A percentile compares a stretch with the other conserved stretches of the same genome.
Evolutionary conservation across 1,140 invertebrate genomes (phyloP).

Genomic region (Mesaphorura yosii): DNA sequence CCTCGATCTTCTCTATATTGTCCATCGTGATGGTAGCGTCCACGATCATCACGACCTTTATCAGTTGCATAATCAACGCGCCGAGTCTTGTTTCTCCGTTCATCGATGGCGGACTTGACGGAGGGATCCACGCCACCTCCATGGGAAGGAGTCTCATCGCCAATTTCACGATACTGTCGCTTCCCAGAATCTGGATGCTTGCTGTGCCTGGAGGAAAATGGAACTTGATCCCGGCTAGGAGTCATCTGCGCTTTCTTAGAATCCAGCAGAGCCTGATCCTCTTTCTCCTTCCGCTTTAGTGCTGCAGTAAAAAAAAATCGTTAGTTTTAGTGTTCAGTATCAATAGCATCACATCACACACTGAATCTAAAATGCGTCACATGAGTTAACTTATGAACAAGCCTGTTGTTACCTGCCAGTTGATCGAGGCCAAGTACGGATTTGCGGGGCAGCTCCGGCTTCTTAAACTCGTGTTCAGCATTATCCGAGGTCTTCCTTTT

Average conservation of each 20-base stretch:
- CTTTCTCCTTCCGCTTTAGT: constrained; percentile 52
- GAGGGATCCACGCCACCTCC: constrained; percentile 23
- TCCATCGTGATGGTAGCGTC: constrained; percentile 10
- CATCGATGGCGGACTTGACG: constrained; percentile 31
- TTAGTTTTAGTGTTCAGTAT: too few species aligned
- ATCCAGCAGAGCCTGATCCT: constrained; percentile 41
- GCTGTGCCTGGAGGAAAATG: constrained; percentile 14
- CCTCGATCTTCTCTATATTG: background rate
- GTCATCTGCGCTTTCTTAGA: constrained; percentile 38
- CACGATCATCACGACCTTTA: too few species aligned
- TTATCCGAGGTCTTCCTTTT: constrained; percentile 54
- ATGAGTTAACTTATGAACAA: background rate
- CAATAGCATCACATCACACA: too few species aligned
- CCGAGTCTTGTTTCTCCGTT: constrained; percentile 29
- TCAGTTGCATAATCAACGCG: constrained; percentile 9
- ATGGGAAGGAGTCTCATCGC: constrained; percentile 31
- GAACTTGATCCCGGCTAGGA: constrained; percentile 33
- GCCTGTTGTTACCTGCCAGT: constrained; percentile 48
- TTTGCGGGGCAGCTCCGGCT: constrained; percentile 47
- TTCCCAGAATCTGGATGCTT: constrained; percentile 52
- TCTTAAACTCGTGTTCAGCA: constrained; percentile 56
- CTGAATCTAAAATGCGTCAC: constrained; percentile 3
- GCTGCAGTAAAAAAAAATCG: constrained; percentile 35
- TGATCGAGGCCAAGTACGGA: constrained; percentile 79
- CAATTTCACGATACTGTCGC: constrained; percentile 42